Evolutionary conservation across 2,888 invertebrate genomes (phyloP).

Genomic region (Meandrusa payeni): DNA sequence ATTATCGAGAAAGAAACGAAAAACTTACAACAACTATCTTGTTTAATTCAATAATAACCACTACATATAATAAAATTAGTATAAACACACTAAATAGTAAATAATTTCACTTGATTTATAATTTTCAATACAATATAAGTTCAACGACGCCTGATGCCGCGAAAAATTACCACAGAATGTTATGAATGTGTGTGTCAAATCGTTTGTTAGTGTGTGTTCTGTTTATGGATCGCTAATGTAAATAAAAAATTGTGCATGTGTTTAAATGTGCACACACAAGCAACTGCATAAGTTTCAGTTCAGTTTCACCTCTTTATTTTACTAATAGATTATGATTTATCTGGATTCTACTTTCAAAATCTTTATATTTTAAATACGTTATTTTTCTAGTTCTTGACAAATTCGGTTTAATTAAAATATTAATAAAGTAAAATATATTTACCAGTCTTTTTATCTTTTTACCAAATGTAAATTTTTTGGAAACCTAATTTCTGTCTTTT

Average conservation of each 20-base stretch:
- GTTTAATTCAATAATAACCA: constrained; percentile 29
- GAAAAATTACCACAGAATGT: constrained; percentile 57
- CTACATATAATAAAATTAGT: constrained; percentile 34
- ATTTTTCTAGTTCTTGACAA: no score
- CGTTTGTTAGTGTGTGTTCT: constrained; percentile 27
- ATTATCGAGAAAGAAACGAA: constrained; percentile 33
- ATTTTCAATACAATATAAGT: constrained; percentile 55
- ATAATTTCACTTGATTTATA: constrained; percentile 33
- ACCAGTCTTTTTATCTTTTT: no score
- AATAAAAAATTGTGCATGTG: constrained; percentile 18
- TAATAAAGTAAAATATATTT: no score
- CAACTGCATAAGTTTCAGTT: constrained; percentile 15
- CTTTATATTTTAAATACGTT: no score
- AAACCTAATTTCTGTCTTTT: no score
- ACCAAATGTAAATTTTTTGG: no score
- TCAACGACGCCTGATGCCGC: constrained; percentile 61
- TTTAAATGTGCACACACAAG: constrained; percentile 26
- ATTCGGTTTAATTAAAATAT: no score
- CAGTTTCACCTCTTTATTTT: constrained; percentile 5
- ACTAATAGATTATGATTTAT: constrained; percentile 7
- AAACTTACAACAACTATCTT: constrained; percentile 29
- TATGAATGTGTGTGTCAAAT: constrained; percentile 32
- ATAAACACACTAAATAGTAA: constrained; percentile 35
- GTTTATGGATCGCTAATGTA: background rate
- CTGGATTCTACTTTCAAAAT: background rate